Conservation (phyloP, 2,113 vertebrate genomes). For the Eudorcas thomsonii region DNA sequence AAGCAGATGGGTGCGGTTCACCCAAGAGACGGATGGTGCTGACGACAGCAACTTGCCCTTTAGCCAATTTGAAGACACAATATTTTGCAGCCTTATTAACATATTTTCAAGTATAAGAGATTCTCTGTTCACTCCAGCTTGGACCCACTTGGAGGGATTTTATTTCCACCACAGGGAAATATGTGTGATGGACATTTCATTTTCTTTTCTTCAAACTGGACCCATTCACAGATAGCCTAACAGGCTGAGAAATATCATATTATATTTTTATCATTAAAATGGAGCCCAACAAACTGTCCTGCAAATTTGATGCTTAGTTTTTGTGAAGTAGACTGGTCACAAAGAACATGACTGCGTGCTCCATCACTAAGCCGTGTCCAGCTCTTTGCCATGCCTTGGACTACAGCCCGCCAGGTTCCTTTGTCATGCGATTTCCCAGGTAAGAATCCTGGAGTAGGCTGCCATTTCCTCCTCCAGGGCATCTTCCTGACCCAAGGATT, state of each 20-base stretch:
- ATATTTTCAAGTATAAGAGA: conserved; percentile 5
- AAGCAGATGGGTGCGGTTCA: neutral
- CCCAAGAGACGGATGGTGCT: neutral
- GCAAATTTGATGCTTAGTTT: neutral
- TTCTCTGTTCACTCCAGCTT: neutral
- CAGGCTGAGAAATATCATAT: neutral
- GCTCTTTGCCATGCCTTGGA: neutral
- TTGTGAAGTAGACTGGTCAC: neutral
- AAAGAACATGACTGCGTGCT: neutral
- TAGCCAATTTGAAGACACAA: conserved; percentile 6
- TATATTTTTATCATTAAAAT: neutral
- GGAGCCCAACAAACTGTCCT: neutral
- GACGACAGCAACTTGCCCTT: neutral
- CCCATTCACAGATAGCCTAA: neutral
- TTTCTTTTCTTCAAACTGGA: neutral
- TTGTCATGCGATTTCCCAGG: neutral
- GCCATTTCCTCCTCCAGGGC: neutral
- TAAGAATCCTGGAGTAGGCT: neutral
- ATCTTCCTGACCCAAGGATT: neutral
- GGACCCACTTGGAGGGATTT: neutral
- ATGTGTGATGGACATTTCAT: neutral
- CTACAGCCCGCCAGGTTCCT: neutral
- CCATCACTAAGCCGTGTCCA: accelerated
- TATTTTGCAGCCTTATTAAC: conserved; percentile 3
- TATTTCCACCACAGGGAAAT: neutral